Conservation (phyloP, 1,140 invertebrate species). For the Drosophila albomicans region DNA sequence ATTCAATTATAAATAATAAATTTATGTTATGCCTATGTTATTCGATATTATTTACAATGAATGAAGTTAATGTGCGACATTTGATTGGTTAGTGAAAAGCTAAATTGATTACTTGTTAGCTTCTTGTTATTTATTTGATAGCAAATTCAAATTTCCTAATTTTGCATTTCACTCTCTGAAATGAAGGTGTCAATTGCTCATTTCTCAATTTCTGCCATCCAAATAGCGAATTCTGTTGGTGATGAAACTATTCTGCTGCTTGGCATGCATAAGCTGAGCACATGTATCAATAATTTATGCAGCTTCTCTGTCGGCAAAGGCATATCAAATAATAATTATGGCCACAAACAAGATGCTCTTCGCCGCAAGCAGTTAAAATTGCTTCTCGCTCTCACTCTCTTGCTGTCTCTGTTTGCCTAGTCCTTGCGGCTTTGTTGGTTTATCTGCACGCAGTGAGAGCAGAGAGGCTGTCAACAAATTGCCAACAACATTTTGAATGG, state of each 20-base stretch:
- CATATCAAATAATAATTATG: slow-evolving; percentile 37
- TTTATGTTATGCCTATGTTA: no score
- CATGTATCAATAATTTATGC: slow-evolving; percentile 34
- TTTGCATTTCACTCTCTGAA: not conserved
- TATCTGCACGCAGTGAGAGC: slow-evolving; percentile 14
- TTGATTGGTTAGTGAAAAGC: no score
- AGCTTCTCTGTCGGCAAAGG: slow-evolving; percentile 7
- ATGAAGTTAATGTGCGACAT: no score
- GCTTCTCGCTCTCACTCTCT: slow-evolving; percentile 1
- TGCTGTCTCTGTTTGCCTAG: not conserved
- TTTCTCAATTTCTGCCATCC: not conserved
- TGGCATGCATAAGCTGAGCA: not conserved
- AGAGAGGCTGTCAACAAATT: slow-evolving; percentile 46
- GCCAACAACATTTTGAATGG: slow-evolving; percentile 40
- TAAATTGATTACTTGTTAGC: no score
- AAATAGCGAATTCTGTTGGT: not conserved
- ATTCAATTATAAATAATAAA: no score
- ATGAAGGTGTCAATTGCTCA: not conserved
- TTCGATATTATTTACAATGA: no score
- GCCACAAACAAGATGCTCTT: slow-evolving; percentile 23
- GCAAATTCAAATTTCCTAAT: no score
- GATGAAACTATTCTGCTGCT: not conserved
- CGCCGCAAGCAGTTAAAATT: slow-evolving; percentile 16
- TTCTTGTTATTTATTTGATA: no score
- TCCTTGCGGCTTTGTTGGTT: slow-evolving; percentile 12